A percentile compares a stretch with the other conserved stretches of the same genome.
Conservation (phyloP, 2,113 vertebrate species). For the Heterocephalus glaber region DNA sequence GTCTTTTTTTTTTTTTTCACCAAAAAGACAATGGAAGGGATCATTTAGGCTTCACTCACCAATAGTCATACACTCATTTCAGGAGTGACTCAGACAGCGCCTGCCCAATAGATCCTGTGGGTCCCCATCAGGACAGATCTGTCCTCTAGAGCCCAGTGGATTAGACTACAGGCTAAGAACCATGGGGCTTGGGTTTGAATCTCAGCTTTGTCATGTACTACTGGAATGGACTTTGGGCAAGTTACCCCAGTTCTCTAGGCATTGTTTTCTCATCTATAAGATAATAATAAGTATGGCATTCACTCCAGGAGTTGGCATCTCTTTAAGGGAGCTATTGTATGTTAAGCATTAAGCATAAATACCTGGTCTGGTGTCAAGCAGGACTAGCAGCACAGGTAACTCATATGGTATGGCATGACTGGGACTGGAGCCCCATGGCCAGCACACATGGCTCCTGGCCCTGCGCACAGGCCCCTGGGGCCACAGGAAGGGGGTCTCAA, state of each 20-base stretch:
- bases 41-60: neutral
- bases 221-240: neutral
- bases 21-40: neutral
- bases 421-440: accelerated
- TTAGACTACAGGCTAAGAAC: neutral
- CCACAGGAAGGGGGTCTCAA: neutral
- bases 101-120: neutral
- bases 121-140: neutral
- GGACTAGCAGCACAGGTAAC: accelerated
- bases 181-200: neutral
- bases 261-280: neutral
- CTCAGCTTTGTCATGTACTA: neutral
- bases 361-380: neutral
- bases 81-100: neutral
- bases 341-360: neutral
- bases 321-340: neutral
- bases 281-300: neutral
- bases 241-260: neutral
- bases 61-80: neutral
- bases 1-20: neutral
- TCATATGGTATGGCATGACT: accelerated
- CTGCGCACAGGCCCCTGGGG: neutral
- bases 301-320: neutral
- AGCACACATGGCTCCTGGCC: accelerated
- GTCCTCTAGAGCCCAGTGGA: accelerated